Evolutionary conservation across 2,113 vertebrate species (phyloP).

Genomic region (Todiramphus saurophagus): DNA sequence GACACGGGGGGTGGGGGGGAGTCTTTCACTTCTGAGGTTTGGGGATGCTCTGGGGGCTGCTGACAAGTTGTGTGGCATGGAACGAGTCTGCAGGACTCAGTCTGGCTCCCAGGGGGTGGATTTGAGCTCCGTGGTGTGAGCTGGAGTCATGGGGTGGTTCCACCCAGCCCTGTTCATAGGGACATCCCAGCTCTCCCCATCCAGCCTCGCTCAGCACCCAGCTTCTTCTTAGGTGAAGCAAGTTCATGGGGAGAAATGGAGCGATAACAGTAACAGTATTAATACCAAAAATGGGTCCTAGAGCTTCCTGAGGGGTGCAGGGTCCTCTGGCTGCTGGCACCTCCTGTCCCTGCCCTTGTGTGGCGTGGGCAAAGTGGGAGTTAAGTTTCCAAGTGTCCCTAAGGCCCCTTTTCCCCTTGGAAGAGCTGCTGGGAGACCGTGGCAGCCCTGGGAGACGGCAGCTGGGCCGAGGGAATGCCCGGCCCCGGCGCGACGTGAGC

Average conservation of each 20-base stretch:
- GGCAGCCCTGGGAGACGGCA: constrained; percentile 7
- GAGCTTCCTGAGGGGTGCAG: rapidly evolving
- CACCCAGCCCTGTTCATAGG: not conserved
- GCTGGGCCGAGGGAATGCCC: not conserved
- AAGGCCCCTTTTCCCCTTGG: not conserved
- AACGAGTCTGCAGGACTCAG: not conserved
- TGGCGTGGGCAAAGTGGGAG: not conserved
- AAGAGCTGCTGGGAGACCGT: not conserved
- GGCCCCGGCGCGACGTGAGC: not conserved
- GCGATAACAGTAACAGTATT: too few relatives aligned
- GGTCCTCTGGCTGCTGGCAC: not conserved
- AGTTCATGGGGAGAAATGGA: not conserved
- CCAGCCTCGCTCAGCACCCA: rapidly evolving
- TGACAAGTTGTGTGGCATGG: rapidly evolving
- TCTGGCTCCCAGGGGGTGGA: rapidly evolving
- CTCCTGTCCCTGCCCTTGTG: rapidly evolving
- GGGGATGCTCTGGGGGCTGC: not conserved
- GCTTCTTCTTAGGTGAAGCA: not conserved
- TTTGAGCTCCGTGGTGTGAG: not conserved
- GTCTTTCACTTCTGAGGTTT: not conserved
- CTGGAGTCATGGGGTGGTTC: not conserved
- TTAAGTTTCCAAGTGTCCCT: not conserved
- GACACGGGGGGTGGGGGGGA: rapidly evolving
- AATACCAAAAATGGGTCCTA: not conserved
- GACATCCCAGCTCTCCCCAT: not conserved